Percentiles rank a stretch among this genome's conserved stretches.
phyloP scores from a whole-genome alignment of 2,797 vertebrate genomes.

The Remorina albescens region DNA sequence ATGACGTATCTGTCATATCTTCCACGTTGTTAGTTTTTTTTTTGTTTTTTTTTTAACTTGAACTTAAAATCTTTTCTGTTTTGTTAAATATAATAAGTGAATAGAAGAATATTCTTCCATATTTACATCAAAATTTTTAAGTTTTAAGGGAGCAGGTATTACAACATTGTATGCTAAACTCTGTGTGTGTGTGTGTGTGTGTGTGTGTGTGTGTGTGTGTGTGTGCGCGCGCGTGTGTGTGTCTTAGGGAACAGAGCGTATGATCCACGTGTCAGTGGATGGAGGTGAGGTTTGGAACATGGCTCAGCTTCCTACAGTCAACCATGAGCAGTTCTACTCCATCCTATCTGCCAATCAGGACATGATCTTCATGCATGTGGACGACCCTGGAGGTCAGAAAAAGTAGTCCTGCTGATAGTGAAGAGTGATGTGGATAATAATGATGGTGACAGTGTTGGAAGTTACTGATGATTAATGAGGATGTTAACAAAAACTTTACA shows the following conservation, averaged over 20 bases:
- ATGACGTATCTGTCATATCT: background rate
- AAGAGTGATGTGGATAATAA: slow-evolving; percentile 10
- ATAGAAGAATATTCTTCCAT: background rate
- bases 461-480: too few species aligned
- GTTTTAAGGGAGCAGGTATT: background rate
- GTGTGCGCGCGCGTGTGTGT: slow-evolving; percentile 11
- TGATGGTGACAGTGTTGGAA: slow-evolving; percentile 7
- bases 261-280: slow-evolving; percentile 92
- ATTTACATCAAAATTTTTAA: background rate
- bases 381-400: slow-evolving; percentile 91
- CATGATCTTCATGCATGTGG: slow-evolving; percentile 97
- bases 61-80: too few species aligned
- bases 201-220: background rate
- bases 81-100: background rate
- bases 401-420: background rate
- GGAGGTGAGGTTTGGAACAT: slow-evolving; percentile 93
- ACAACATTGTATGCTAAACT: background rate
- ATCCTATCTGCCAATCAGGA: slow-evolving; percentile 92
- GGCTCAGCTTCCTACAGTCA: slow-evolving; percentile 94
- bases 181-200: slow-evolving; percentile 7
- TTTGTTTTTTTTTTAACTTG: too few species aligned
- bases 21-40: too few species aligned
- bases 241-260: slow-evolving; percentile 84
- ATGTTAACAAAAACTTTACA: too few species aligned
- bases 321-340: slow-evolving; percentile 95